phyloP scores from a whole-genome alignment of 2,888 invertebrate genomes.

The Chymomyza caudatula region DNA sequence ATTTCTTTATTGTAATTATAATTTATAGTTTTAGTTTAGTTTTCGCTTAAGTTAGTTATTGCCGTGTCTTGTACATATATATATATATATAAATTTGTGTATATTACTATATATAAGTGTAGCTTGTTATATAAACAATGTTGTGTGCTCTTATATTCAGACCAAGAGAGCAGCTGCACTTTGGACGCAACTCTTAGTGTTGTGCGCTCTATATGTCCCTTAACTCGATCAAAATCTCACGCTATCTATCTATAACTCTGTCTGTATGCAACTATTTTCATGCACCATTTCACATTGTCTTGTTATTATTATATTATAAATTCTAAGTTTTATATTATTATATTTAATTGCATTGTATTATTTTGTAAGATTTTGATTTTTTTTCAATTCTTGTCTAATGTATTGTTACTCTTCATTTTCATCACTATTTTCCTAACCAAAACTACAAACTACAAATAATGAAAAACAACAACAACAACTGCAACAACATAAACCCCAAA shows the following conservation, averaged over 20 bases:
- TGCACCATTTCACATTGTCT: slow-evolving; percentile 25
- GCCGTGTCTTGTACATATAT: slow-evolving; percentile 39
- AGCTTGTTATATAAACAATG: slow-evolving; percentile 22
- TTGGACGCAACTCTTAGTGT: not conserved
- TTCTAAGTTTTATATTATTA: slow-evolving; percentile 4
- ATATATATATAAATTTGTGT: slow-evolving; percentile 14
- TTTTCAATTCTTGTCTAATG: slow-evolving; percentile 66
- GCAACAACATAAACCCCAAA: slow-evolving; percentile 29
- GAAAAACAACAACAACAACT: slow-evolving; percentile 24
- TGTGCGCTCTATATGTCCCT: slow-evolving; percentile 10
- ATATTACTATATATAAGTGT: slow-evolving; percentile 12
- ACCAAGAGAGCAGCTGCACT: slow-evolving; percentile 18
- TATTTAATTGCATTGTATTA: slow-evolving; percentile 22
- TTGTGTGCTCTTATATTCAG: slow-evolving; percentile 37
- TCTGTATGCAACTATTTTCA: slow-evolving; percentile 33
- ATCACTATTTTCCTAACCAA: slow-evolving; percentile 58
- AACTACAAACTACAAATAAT: slow-evolving; percentile 34
- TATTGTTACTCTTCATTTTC: slow-evolving; percentile 68
- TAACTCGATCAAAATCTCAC: not conserved
- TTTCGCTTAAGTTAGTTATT: slow-evolving; percentile 33
- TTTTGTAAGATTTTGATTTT: slow-evolving; percentile 40
- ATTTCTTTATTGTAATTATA: no score
- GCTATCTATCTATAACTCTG: slow-evolving; percentile 21
- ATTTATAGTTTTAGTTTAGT: slow-evolving; percentile 30
- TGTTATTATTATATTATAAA: slow-evolving; percentile 14